Evolutionary conservation across 2,888 invertebrate genomes (phyloP).

Genomic region (Galerucella calmariensis): DNA sequence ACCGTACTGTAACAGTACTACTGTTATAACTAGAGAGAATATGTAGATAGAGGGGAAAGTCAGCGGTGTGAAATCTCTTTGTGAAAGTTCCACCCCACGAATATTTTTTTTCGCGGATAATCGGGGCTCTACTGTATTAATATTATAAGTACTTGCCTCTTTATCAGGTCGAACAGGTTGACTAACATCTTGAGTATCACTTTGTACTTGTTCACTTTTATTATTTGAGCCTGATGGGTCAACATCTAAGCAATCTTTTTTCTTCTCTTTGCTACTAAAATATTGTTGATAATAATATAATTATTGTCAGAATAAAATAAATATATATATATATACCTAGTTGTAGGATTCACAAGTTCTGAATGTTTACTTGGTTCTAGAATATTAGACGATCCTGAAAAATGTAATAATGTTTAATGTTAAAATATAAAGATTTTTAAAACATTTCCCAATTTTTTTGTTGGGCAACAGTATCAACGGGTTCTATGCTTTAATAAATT

Average conservation of each 20-base stretch:
- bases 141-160: background rate
- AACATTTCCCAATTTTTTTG: no score
- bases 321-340: slow-evolving; percentile 6
- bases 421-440: no score
- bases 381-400: slow-evolving; percentile 28
- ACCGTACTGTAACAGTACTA: no score
- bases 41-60: no score
- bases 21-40: no score
- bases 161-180: background rate
- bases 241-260: background rate
- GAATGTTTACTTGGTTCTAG: slow-evolving; percentile 10
- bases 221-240: background rate
- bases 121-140: no score
- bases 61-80: no score
- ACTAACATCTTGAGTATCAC: background rate
- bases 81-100: no score
- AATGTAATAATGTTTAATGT: background rate
- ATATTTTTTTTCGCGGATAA: no score
- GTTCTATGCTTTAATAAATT: no score
- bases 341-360: slow-evolving; percentile 10
- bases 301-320: background rate
- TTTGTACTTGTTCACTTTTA: background rate
- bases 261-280: slow-evolving; percentile 1
- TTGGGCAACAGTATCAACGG: no score
- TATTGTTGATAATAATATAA: background rate